These are phyloP conservation scores for Melanogrammus aeglefinus DNA, from an alignment of 2,797 vertebrate species.

Conservation along the genomic window DNA sequence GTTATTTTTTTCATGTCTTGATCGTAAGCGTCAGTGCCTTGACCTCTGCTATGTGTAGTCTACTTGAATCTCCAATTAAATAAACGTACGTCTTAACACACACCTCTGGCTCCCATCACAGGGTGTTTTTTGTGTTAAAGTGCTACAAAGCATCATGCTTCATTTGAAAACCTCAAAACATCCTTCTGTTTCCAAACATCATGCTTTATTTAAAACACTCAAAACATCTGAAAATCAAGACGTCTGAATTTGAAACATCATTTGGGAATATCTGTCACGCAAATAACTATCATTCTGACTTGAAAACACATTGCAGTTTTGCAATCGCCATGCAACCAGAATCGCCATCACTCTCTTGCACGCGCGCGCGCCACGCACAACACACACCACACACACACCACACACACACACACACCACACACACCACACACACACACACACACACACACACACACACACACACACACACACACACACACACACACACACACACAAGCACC, in stretches of 20 bases:
- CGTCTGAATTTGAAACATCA: too few species aligned
- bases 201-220: not conserved
- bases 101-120: not conserved
- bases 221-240: not conserved
- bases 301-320: not conserved
- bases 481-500: not conserved
- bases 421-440: too few species aligned
- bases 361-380: too few species aligned
- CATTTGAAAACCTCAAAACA: too few species aligned
- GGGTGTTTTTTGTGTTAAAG: not conserved
- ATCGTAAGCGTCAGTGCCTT: conserved; percentile 56
- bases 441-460: too few species aligned
- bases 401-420: too few species aligned
- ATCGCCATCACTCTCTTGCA: too few species aligned
- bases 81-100: conserved; percentile 1
- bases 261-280: not conserved
- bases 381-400: too few species aligned
- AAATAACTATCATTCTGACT: not conserved
- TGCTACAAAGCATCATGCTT: not conserved
- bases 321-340: too few species aligned
- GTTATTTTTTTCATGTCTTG: conserved; percentile 28
- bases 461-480: not conserved
- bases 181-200: not conserved
- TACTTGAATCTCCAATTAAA: conserved; percentile 67
- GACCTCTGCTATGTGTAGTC: conserved; percentile 47